These are phyloP conservation scores for Sarcophaga caerulescens DNA, from an alignment of 2,888 invertebrate genomes.

Conservation along the genomic window DNA sequence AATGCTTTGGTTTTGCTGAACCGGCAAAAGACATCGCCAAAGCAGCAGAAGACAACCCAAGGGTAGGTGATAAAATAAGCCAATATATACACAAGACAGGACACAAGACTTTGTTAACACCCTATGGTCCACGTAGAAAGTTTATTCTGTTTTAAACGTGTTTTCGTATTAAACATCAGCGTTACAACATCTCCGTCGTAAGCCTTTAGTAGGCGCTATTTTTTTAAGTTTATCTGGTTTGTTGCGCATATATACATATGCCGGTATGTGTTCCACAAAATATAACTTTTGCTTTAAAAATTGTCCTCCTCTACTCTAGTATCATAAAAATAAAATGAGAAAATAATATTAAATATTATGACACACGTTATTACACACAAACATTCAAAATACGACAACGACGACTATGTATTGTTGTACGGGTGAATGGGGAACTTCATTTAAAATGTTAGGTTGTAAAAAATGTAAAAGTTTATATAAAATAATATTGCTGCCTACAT, in stretches of 20 bases:
- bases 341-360: constrained; percentile 75
- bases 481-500: constrained; percentile 37
- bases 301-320: constrained; percentile 76
- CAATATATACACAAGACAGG: too few relatives aligned
- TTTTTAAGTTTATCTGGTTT: constrained; percentile 16
- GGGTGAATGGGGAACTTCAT: background rate
- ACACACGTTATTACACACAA: constrained; percentile 64
- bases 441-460: background rate
- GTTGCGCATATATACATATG: constrained; percentile 50
- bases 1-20: too few relatives aligned
- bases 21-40: too few relatives aligned
- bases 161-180: too few relatives aligned
- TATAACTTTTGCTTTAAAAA: constrained; percentile 69
- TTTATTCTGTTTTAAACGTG: too few relatives aligned
- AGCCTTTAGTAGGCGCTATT: background rate
- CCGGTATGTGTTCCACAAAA: constrained; percentile 24
- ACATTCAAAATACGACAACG: background rate
- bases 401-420: too few relatives aligned
- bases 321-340: constrained; percentile 75
- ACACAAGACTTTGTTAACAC: too few relatives aligned
- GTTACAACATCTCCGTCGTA: too few relatives aligned
- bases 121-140: too few relatives aligned
- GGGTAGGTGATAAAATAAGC: too few relatives aligned
- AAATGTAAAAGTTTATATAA: constrained; percentile 14
- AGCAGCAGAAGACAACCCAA: too few relatives aligned